Percentiles rank a stretch among this genome's conserved stretches.
Conservation (phyloP, 2,113 vertebrate species). For the Columba livia region DNA sequence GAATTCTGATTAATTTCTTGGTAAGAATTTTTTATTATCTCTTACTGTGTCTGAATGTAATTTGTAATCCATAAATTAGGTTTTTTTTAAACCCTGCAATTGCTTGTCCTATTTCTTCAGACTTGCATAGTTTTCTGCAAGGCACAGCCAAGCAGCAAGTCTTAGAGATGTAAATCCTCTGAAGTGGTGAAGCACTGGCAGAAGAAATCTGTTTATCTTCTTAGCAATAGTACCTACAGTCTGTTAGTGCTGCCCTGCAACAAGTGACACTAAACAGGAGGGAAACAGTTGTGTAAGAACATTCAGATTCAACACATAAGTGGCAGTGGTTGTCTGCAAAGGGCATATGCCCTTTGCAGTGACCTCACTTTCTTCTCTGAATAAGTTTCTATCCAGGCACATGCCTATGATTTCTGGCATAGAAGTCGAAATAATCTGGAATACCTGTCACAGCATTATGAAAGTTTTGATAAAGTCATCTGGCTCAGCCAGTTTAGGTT, state of each 20-base stretch:
- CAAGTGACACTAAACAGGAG: neutral
- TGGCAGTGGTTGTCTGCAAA: neutral
- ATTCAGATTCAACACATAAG: neutral
- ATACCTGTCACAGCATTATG: neutral
- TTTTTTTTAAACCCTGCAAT: neutral
- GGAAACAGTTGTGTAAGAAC: accelerated
- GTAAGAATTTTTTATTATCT: neutral
- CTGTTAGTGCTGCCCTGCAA: neutral
- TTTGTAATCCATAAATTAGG: accelerated
- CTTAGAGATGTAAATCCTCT: neutral
- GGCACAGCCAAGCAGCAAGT: neutral
- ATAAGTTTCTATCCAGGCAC: neutral
- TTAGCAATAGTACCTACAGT: neutral
- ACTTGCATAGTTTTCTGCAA: neutral
- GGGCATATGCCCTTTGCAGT: neutral
- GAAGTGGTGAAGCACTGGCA: neutral
- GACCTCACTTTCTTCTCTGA: neutral
- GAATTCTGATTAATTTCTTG: neutral
- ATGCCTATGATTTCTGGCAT: neutral
- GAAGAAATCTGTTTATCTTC: neutral
- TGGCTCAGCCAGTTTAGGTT: neutral
- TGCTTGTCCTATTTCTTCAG: neutral
- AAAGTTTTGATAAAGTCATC: neutral
- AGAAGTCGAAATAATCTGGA: neutral
- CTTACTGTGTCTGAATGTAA: neutral